A percentile compares a stretch with the other conserved stretches of the same genome.
Evolutionary conservation across 1,140 invertebrate genomes (phyloP).

Genomic region (Calephelis nemesis): DNA sequence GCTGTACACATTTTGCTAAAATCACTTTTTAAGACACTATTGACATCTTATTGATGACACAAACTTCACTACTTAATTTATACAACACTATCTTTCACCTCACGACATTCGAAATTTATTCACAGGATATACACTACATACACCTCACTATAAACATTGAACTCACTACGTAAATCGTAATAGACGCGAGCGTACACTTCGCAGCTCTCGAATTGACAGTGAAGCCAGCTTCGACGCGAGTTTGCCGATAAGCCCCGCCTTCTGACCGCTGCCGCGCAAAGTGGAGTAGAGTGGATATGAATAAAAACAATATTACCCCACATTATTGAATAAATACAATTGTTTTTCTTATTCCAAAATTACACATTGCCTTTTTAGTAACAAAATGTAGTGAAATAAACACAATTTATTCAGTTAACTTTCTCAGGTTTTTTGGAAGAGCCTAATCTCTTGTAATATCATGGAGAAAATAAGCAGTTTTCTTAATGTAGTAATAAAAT

Average conservation of each 20-base stretch:
- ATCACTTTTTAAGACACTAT: slow-evolving; percentile 66
- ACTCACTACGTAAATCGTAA: slow-evolving; percentile 62
- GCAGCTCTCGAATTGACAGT: slow-evolving; percentile 79
- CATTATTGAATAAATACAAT: neutral
- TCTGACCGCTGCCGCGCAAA: slow-evolving; percentile 79
- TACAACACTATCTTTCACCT: slow-evolving; percentile 75
- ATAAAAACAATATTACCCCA: slow-evolving; percentile 1
- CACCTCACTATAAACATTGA: slow-evolving; percentile 74
- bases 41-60: slow-evolving; percentile 61
- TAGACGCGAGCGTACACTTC: slow-evolving; percentile 76
- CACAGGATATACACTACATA: slow-evolving; percentile 75
- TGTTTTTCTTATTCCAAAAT: neutral
- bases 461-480: no score
- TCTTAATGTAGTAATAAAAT: no score
- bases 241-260: slow-evolving; percentile 78
- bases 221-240: slow-evolving; percentile 75
- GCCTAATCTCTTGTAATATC: no score
- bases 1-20: slow-evolving; percentile 75
- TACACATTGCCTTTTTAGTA: no score
- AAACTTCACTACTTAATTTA: slow-evolving; percentile 61
- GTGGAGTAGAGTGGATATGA: slow-evolving; percentile 54
- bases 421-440: no score
- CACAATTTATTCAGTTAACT: no score
- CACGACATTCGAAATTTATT: slow-evolving; percentile 75
- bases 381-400: no score